Conservation (phyloP, 2,113 vertebrate genomes). For the Platycercus adscitus region DNA sequence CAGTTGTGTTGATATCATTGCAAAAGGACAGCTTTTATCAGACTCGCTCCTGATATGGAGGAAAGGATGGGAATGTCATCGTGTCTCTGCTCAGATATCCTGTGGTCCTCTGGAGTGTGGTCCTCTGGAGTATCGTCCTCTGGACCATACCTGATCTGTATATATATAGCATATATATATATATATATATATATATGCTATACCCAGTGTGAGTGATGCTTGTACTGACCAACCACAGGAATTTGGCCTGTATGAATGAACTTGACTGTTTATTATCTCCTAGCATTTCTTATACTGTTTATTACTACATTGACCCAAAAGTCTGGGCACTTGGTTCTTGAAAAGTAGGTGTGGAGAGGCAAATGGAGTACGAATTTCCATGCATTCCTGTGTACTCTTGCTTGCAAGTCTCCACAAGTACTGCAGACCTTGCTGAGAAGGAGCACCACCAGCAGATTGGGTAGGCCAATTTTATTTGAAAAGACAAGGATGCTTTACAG, state of each 20-base stretch:
- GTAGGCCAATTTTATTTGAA: not conserved
- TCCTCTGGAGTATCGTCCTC: not conserved
- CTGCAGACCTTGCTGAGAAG: not conserved
- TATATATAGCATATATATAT: no score
- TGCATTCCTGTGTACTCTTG: not conserved
- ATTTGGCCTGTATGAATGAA: not conserved
- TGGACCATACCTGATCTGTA: no score
- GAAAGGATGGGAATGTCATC: not conserved
- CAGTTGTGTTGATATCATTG: not conserved
- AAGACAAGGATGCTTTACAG: not conserved
- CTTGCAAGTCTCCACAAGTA: not conserved
- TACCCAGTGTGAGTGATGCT: not conserved
- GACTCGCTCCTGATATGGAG: not conserved
- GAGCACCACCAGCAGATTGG: not conserved
- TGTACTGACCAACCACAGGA: not conserved
- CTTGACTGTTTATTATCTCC: not conserved
- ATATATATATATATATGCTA: not conserved
- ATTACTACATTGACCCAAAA: not conserved
- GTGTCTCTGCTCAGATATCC: not conserved
- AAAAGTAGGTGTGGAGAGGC: rapidly evolving
- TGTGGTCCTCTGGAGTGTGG: not conserved
- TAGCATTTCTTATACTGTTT: not conserved
- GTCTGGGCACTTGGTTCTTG: not conserved
- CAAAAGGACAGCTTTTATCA: not conserved
- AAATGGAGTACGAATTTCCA: not conserved